phyloP scores from a whole-genome alignment of 2,888 invertebrate species.

The Oxystoma pomonae region DNA sequence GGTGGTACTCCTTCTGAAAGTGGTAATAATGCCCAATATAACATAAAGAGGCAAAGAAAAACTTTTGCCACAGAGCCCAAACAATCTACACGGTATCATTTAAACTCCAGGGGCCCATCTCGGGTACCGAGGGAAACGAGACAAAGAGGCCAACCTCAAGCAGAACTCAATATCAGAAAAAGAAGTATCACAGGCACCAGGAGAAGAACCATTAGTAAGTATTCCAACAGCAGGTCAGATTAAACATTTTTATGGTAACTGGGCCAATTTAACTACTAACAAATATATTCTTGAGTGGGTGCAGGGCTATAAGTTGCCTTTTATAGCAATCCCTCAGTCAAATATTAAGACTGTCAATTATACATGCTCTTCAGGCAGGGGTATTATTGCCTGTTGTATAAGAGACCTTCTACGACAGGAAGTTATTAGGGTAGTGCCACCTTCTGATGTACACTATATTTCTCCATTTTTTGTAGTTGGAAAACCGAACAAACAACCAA shows the following conservation, averaged over 20 bases:
- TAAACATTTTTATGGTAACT: not conserved
- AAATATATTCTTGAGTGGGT: not conserved
- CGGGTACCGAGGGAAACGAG: not conserved
- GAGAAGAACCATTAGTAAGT: too few relatives aligned
- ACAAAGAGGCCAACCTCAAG: not conserved
- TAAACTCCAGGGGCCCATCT: not conserved
- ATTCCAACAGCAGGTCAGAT: not conserved
- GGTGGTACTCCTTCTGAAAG: too few relatives aligned
- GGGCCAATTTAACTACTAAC: not conserved
- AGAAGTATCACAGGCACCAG: too few relatives aligned
- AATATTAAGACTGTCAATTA: not conserved
- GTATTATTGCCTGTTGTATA: not conserved
- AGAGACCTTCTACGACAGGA: not conserved
- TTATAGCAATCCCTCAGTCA: not conserved
- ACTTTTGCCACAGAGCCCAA: too few relatives aligned
- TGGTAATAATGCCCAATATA: too few relatives aligned
- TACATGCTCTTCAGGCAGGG: not conserved
- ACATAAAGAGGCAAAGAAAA: too few relatives aligned
- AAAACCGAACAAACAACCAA: constrained; percentile 3
- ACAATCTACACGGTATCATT: too few relatives aligned
- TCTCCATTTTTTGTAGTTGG: not conserved
- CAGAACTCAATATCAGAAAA: too few relatives aligned
- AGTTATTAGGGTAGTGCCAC: not conserved
- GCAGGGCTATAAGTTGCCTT: not conserved
- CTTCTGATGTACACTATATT: not conserved